These are phyloP conservation scores for Colletes gigas DNA, from an alignment of 1,140 invertebrate species.

Conservation along the genomic window DNA sequence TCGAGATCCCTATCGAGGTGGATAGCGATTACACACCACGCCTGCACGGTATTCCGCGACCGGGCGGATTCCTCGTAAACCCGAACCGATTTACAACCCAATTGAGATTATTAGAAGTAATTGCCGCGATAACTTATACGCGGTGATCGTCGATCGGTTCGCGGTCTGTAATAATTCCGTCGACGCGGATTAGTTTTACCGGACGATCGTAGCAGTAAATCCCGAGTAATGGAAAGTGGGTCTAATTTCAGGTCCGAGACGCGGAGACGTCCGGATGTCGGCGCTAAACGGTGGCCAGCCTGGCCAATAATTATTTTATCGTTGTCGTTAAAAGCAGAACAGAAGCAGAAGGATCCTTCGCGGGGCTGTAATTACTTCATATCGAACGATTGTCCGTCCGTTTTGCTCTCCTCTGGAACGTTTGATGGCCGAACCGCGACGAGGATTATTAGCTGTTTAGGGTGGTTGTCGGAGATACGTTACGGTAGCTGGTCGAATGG, in stretches of 20 bases:
- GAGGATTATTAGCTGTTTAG: conserved; percentile 48
- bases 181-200: not conserved
- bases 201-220: not conserved
- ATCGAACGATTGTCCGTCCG: conserved; percentile 14
- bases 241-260: not conserved
- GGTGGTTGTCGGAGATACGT: conserved; percentile 12
- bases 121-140: conserved; percentile 21
- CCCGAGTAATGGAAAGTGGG: not conserved
- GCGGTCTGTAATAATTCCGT: not conserved
- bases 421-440: conserved; percentile 17
- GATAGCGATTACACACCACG: conserved; percentile 3
- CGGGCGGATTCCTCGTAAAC: conserved; percentile 12
- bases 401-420: not conserved
- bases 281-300: conserved; percentile 29
- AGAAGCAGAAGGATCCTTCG: not conserved
- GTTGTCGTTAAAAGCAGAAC: conserved; percentile 14
- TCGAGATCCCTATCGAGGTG: conserved; percentile 12
- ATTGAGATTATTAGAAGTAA: conserved; percentile 30
- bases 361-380: conserved; percentile 43
- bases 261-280: not conserved
- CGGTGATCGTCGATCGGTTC: too few species aligned
- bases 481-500: not conserved
- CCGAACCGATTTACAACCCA: conserved; percentile 5
- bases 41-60: not conserved
- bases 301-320: conserved; percentile 47